Conservation (phyloP, 2,888 invertebrate species). For the Timema cristinae region DNA sequence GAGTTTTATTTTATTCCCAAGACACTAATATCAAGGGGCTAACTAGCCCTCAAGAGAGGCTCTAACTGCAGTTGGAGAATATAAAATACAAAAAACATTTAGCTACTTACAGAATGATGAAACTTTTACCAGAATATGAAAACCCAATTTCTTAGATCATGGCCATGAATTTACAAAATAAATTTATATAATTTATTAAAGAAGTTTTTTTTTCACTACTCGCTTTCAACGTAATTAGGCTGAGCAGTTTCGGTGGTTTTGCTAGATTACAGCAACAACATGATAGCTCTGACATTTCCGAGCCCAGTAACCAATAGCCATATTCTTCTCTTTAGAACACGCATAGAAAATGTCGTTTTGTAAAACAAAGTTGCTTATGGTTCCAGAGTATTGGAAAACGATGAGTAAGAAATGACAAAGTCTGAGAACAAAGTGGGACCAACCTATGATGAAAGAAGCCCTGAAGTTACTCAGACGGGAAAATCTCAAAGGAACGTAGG, state of each 20-base stretch:
- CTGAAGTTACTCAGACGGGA: not conserved
- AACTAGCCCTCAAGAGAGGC: no score
- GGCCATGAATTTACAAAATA: no score
- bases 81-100: no score
- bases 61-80: no score
- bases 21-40: no score
- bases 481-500: not conserved
- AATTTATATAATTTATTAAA: not conserved
- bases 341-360: not conserved
- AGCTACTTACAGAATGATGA: no score
- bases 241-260: no score
- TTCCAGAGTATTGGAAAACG: not conserved
- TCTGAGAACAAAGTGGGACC: not conserved
- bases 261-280: no score
- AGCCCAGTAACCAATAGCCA: not conserved
- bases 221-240: no score
- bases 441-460: not conserved
- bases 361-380: conserved; percentile 1
- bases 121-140: no score
- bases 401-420: not conserved
- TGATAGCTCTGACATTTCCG: no score
- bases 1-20: not conserved
- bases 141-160: no score
- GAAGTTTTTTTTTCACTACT: not conserved
- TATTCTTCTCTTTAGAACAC: not conserved